Conservation (phyloP, 2,888 invertebrate genomes). For the Timandra comae region DNA sequence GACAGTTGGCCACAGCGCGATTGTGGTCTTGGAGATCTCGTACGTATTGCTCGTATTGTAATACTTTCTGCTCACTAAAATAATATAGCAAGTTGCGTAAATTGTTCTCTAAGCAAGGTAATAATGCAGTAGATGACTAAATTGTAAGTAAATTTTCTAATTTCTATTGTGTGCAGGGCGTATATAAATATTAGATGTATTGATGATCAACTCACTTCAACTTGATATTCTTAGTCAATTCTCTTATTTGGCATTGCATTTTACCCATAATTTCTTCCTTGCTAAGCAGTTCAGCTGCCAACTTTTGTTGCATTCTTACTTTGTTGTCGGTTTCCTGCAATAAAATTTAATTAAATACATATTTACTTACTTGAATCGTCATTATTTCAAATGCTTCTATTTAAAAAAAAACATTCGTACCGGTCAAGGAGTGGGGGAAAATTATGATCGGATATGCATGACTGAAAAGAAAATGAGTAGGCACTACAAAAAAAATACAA, state of each 20-base stretch:
- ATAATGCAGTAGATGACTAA: too few relatives aligned
- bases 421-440: too few relatives aligned
- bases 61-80: conserved; percentile 65
- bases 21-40: conserved; percentile 50
- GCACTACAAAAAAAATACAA: conserved; percentile 4
- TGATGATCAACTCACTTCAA: conserved; percentile 58
- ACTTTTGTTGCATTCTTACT: conserved; percentile 63
- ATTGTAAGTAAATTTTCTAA: too few relatives aligned
- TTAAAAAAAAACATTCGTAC: too few relatives aligned
- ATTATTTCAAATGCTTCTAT: too few relatives aligned
- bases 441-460: conserved; percentile 46
- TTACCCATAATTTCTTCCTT: conserved; percentile 65
- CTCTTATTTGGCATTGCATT: conserved; percentile 63
- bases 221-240: conserved; percentile 60
- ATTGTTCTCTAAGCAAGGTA: too few relatives aligned
- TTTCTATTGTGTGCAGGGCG: too few relatives aligned
- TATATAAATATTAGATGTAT: not conserved
- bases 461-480: conserved; percentile 48
- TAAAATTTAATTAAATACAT: too few relatives aligned
- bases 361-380: too few relatives aligned
- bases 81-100: too few relatives aligned
- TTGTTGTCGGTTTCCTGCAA: conserved; percentile 63
- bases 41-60: conserved; percentile 62
- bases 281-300: conserved; percentile 63
- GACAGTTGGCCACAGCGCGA: conserved; percentile 38